Base-by-base conservation (phyloP, 1,140 invertebrate species). In the Drosophila biarmipes region DNA sequence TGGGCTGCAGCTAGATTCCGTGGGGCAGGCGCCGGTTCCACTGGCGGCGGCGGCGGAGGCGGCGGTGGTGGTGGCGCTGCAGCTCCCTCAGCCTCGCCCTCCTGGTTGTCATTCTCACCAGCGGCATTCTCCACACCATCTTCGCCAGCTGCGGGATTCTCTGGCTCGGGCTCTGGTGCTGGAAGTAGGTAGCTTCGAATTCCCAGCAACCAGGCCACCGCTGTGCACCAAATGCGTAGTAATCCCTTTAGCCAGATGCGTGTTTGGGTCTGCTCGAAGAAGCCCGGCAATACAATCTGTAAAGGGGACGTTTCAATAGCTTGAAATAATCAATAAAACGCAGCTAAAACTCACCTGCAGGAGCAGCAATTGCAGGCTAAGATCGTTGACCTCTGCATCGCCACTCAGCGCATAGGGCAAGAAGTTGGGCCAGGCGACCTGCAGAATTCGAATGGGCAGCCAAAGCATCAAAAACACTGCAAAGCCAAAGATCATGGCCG, bases 191-290 rank as follows among this genome's bases (percentile, higher is more conserved):
- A 99, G 0, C 97, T 98, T 48, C 97, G 95, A 0, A 99, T 93
- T 49, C 97, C 96, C 2, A 99, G 92, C 14, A 97, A 75, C 93
- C 96, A 98, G 0, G 98, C 96, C 0, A 98, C 96, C 3, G 94
- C 94, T 6, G 94, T 93, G 91, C 98, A 99, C 99, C 99, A 99
- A 35, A 95, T 94, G 6, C 96, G 94, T 0, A 99, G 95, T 2
- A 98, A 91, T 11, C 95, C 94, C 92, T 99, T 99, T 14, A 99
- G 92, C 97, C 98, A 99, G 1, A 96, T 96, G 8, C 98, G 93
- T 0, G 98, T 98, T 87, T 99, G 98, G 0, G 97, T 97, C 92
- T 99, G 98, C 91, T 99, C 98, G 38, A 99, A 92, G 45, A 99
- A 93, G 0, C 98, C 98, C 6, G 98, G 98, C 42, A 99, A 93